Evolutionary conservation across 30 jellyfish, hydroid and myxozoan genomes (phyloP).

Genomic region (Hydra vulgaris): DNA sequence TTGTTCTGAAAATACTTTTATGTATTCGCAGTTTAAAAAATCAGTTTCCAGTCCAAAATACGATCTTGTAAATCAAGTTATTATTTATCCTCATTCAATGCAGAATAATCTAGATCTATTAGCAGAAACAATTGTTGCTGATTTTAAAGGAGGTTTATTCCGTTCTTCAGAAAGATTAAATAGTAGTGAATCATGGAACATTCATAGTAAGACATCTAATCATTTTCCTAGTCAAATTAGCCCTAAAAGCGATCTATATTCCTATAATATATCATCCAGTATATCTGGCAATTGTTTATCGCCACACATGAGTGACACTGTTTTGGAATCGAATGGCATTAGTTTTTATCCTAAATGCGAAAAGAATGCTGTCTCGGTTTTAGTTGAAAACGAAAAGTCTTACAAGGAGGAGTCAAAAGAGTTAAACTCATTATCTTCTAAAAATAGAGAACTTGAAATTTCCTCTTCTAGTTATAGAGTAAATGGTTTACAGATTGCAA

Average conservation of each 20-base stretch:
- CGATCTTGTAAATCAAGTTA: neutral
- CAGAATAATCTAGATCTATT: neutral
- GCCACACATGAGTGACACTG: neutral
- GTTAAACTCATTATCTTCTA: neutral
- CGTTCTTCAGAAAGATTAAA: neutral
- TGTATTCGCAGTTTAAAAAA: conserved; percentile 2
- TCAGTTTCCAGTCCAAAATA: neutral
- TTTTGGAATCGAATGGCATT: neutral
- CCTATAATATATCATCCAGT: neutral
- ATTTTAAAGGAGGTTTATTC: neutral
- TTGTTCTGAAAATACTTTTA: neutral
- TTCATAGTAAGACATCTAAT: neutral
- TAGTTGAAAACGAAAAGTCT: neutral
- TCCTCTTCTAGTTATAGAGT: neutral
- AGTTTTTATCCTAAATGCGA: neutral
- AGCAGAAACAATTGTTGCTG: conserved; percentile 11
- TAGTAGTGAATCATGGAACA: neutral
- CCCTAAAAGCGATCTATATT: neutral
- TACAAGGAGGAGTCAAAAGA: neutral
- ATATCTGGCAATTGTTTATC: neutral
- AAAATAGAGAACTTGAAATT: neutral
- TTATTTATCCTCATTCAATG: conserved; percentile 1
- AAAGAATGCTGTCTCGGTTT: neutral
- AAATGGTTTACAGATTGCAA: neutral
- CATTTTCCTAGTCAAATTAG: neutral